A percentile compares a stretch with the other conserved stretches of the same genome.
Conservation (phyloP, 2,113 vertebrate species). For the Todiramphus saurophagus region DNA sequence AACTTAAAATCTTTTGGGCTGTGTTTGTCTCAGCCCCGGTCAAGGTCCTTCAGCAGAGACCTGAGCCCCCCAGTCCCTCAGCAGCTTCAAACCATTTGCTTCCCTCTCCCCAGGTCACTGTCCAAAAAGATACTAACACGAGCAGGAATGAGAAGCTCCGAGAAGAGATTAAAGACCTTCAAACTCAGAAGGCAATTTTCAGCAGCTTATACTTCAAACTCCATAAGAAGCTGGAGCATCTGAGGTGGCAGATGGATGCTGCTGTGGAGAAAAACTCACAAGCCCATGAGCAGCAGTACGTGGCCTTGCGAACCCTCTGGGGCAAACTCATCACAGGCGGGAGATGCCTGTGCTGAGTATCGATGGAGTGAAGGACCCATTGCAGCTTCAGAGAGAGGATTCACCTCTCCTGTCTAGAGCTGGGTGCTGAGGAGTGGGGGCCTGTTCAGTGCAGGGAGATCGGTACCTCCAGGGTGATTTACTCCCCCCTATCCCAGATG, state of each 20-base stretch:
- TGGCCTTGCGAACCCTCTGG: not conserved
- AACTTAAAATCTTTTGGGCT: not conserved
- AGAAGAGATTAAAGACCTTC: slow-evolving; percentile 50
- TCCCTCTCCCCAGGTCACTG: slow-evolving; percentile 40
- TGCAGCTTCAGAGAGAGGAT: not conserved
- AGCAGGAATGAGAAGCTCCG: slow-evolving; percentile 46
- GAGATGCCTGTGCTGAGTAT: not conserved
- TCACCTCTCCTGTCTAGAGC: not conserved
- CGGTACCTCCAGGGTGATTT: not conserved
- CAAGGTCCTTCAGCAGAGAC: not conserved
- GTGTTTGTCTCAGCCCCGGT: not conserved
- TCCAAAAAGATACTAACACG: slow-evolving; percentile 44
- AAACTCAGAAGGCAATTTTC: slow-evolving; percentile 42
- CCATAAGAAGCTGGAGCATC: not conserved
- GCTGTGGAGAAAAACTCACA: slow-evolving; percentile 16
- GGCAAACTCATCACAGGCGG: rapidly evolving
- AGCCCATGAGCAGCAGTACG: slow-evolving; percentile 54
- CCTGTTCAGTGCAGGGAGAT: not conserved
- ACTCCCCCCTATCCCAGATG: not conserved
- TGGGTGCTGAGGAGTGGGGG: not conserved
- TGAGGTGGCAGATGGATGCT: slow-evolving; percentile 45
- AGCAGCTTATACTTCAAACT: slow-evolving; percentile 53
- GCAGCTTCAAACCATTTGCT: not conserved
- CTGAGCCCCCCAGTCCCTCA: not conserved
- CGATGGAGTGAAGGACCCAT: rapidly evolving